Evolutionary conservation across 2,888 invertebrate species (phyloP).

Genomic region (Zonitis immaculata): DNA sequence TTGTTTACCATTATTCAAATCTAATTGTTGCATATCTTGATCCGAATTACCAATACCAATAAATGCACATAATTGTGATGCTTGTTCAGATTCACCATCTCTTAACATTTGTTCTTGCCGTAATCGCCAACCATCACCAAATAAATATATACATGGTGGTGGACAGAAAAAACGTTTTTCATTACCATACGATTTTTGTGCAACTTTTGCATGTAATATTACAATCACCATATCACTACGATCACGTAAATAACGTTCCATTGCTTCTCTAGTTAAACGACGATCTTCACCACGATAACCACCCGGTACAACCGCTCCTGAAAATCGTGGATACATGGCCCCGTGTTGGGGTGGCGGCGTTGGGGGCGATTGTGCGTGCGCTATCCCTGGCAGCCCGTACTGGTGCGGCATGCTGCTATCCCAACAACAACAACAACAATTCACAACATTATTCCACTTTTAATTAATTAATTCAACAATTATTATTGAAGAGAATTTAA

Average conservation of each 20-base stretch:
- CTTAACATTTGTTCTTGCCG: constrained; percentile 90
- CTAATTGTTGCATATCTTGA: constrained; percentile 98
- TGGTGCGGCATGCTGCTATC: constrained; percentile 70
- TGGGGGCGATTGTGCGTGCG: constrained; percentile 75
- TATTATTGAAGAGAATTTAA: neutral
- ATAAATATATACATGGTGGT: constrained; percentile 97
- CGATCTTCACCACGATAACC: constrained; percentile 74
- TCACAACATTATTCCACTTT: neutral
- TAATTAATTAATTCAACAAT: neutral
- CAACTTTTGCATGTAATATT: constrained; percentile 98
- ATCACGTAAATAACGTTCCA: constrained; percentile 94
- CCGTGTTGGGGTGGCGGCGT: constrained; percentile 67
- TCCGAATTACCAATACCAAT: constrained; percentile 98
- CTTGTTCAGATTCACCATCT: constrained; percentile 84
- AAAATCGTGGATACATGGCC: constrained; percentile 55
- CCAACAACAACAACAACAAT: neutral
- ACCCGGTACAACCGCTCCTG: constrained; percentile 61
- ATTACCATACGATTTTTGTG: constrained; percentile 99
- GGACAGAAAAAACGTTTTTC: constrained; percentile 99
- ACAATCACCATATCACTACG: constrained; percentile 94
- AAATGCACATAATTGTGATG: constrained; percentile 94
- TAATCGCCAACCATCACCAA: constrained; percentile 97
- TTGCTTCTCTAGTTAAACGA: constrained; percentile 81
- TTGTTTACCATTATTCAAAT: constrained; percentile 95
- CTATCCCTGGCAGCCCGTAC: constrained; percentile 69